Evolutionary conservation across 2,888 invertebrate species (phyloP), one percentile per base, ranked within the genome.

Genomic region (Galeruca laticollis): DNA sequence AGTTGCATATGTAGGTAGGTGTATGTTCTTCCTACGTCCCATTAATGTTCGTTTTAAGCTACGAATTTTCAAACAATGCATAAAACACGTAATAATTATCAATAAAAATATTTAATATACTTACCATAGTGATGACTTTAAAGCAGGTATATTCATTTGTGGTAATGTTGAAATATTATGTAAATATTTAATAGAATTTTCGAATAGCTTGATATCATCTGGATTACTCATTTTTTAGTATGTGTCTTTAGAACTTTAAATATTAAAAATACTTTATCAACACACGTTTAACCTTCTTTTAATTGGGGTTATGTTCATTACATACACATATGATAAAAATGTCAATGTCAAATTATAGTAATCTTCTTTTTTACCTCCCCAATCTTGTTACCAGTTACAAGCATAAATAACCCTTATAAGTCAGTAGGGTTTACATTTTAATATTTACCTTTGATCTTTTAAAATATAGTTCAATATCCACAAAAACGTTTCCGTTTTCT

Each of bases 1-100:
- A 4, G 69, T 66, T 59, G 68, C 51, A 62, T 37, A 63, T 13
- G 35, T 18, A 10, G 73, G 73, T 63, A 75, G 33, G 43, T 68
- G 69, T 4, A 54, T 71, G 33, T 47, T 43, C 35, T 31, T 69
- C 21, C 73, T 65, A 37, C 72, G 37, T 37, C 71, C 72, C 68
- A 72, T 72, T 13, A 75, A 57, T 54, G 70, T 71, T 20, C 72
- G 51, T 60, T 73, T 73, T 26, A 72, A 68, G 6, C 75, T 75
- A 59, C 31, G 71, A 66, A 33, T 11, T 4, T 6, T 33, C 18
- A 60, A 20, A 47, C 8, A 26, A 62, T 62, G 13, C 0, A 56
- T 56, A 61, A n/a, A 33, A 61, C 11, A 61, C n/a, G 43, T 26
- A 13, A 37, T 33, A 18, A 59, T 51, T 11, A 49, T 18, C 10